Conservation (phyloP, 1,140 invertebrate species). For the Aphaenogaster rudis region DNA sequence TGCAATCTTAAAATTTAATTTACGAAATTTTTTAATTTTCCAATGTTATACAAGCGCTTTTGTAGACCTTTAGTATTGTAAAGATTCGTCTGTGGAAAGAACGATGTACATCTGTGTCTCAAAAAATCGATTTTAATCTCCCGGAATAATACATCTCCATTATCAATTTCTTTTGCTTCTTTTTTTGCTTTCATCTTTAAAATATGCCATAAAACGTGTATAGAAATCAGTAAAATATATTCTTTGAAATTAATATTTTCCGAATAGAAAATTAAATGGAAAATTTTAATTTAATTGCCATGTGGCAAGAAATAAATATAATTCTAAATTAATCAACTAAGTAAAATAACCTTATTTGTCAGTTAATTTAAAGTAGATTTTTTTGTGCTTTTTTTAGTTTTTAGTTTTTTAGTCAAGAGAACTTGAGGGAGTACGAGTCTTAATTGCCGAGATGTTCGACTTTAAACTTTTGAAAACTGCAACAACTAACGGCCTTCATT, state of each 20-base stretch:
- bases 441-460: constrained; percentile 47
- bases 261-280: background rate
- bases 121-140: constrained; percentile 22
- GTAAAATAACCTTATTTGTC: constrained; percentile 19
- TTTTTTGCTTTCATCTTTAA: background rate
- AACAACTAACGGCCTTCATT: constrained; percentile 38
- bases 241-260: background rate
- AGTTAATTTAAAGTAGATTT: constrained; percentile 34
- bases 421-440: background rate
- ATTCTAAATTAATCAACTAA: background rate
- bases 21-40: background rate
- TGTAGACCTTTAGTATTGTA: background rate
- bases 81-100: background rate
- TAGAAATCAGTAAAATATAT: constrained; percentile 12
- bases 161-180: background rate
- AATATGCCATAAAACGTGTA: background rate
- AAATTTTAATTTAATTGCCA: background rate
- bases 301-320: background rate
- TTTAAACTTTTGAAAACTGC: constrained; percentile 45
- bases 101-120: constrained; percentile 6
- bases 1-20: constrained; percentile 23
- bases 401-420: constrained; percentile 1
- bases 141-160: constrained; percentile 29
- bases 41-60: background rate
- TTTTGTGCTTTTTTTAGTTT: background rate